These are phyloP conservation scores for Balaeniceps rex DNA, from an alignment of 2,113 vertebrate genomes.

Conservation along the genomic window DNA sequence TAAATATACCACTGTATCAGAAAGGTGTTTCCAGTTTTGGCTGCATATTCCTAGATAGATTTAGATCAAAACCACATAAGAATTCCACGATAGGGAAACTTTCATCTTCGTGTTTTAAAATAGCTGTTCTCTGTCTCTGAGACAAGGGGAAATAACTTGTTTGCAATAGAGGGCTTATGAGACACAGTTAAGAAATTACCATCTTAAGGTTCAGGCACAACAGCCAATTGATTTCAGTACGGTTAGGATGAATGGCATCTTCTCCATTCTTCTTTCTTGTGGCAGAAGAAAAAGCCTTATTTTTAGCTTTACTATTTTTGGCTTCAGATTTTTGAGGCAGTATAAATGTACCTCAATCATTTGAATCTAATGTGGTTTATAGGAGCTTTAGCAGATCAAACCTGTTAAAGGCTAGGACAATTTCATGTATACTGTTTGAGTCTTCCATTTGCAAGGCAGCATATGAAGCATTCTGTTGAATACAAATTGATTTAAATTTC, in stretches of 20 bases:
- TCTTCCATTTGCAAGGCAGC: not conserved
- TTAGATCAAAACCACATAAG: not conserved
- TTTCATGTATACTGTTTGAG: not conserved
- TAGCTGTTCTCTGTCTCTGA: not conserved
- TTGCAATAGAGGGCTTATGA: not conserved
- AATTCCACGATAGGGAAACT: not conserved
- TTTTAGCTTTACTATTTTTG: not conserved
- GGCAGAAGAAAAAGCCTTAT: not conserved
- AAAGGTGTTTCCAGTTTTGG: not conserved
- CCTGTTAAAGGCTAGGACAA: not conserved
- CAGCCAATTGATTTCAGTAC: not conserved
- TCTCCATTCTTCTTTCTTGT: not conserved
- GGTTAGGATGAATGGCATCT: not conserved
- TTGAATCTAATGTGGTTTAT: accelerated
- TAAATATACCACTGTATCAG: too few relatives aligned
- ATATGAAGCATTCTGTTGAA: not conserved
- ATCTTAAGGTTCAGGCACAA: not conserved
- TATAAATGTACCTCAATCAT: not conserved
- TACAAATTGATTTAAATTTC: not conserved
- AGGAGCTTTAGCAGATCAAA: not conserved
- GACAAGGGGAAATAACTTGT: not conserved
- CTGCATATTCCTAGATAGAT: not conserved
- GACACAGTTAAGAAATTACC: not conserved
- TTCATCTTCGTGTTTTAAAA: not conserved
- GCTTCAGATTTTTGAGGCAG: not conserved